Conservation (phyloP, 2,888 invertebrate species). For the Calliopum simillimum region DNA sequence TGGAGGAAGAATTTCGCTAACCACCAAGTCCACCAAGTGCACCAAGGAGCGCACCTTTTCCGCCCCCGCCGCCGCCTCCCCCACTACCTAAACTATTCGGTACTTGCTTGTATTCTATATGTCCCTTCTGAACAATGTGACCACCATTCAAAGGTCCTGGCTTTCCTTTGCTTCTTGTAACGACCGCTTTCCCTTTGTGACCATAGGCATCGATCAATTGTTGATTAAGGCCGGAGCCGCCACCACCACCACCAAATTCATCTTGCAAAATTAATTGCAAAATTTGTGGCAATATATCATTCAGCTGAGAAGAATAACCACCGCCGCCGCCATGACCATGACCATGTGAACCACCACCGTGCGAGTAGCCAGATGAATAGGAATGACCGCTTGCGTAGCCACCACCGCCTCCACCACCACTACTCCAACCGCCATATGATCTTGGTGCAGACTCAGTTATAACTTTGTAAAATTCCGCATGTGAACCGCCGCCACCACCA, state of each 20-base stretch:
- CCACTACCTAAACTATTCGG: slow-evolving; percentile 11
- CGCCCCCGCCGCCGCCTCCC: slow-evolving; percentile 16
- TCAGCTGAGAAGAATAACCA: slow-evolving; percentile 47
- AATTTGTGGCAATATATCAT: slow-evolving; percentile 58
- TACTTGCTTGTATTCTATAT: slow-evolving; percentile 52
- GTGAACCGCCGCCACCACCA: slow-evolving; percentile 35
- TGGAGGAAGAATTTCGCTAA: not conserved
- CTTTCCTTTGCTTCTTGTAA: slow-evolving; percentile 52
- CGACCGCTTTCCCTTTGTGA: slow-evolving; percentile 51
- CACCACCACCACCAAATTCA: slow-evolving; percentile 40
- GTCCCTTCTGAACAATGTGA: slow-evolving; percentile 57
- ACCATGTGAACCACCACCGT: slow-evolving; percentile 38
- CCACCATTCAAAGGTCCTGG: slow-evolving; percentile 51
- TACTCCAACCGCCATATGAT: slow-evolving; percentile 45
- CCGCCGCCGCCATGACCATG: slow-evolving; percentile 38
- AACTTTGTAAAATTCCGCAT: slow-evolving; percentile 52
- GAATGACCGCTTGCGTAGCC: slow-evolving; percentile 45
- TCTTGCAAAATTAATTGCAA: slow-evolving; percentile 56
- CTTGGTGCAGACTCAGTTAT: slow-evolving; percentile 48
- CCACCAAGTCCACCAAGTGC: slow-evolving; percentile 25
- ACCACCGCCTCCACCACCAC: slow-evolving; percentile 37
- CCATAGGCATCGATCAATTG: slow-evolving; percentile 56
- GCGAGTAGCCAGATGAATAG: slow-evolving; percentile 36
- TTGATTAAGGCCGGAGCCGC: slow-evolving; percentile 32
- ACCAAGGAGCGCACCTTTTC: slow-evolving; percentile 6